Conservation (phyloP, 2,888 invertebrate genomes). For the Pyralis farinalis region DNA sequence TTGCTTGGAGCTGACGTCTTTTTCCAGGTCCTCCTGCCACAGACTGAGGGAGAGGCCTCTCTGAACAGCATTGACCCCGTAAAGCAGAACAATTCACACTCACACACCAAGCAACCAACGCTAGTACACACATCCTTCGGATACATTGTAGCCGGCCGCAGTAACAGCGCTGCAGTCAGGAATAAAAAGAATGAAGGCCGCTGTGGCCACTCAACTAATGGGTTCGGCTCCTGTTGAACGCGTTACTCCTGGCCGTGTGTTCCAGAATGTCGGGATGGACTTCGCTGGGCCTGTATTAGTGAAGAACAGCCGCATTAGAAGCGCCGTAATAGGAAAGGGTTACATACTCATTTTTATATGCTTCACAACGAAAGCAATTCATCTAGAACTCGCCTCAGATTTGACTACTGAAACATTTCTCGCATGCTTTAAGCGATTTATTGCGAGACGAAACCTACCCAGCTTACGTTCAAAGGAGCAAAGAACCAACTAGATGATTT, state of each 20-base stretch:
- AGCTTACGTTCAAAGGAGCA: constrained; percentile 9
- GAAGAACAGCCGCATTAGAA: constrained; percentile 13
- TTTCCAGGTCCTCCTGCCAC: too few relatives aligned
- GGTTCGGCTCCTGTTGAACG: constrained; percentile 5
- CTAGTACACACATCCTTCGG: too few relatives aligned
- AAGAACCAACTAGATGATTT: constrained; percentile 11
- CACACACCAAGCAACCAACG: too few relatives aligned
- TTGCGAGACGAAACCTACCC: constrained; percentile 13
- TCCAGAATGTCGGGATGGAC: constrained; percentile 16
- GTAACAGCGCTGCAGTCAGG: too few relatives aligned
- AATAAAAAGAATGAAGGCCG: constrained; percentile 10
- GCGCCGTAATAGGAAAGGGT: constrained; percentile 12
- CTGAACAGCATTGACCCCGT: too few relatives aligned
- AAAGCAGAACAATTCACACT: too few relatives aligned
- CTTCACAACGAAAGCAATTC: constrained; percentile 16
- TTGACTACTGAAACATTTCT: constrained; percentile 14
- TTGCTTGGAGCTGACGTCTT: constrained; percentile 18
- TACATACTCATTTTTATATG: constrained; percentile 6
- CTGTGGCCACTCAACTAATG: constrained; percentile 8
- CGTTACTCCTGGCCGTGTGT: constrained; percentile 9
- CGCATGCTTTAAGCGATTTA: constrained; percentile 14
- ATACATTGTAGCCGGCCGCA: too few relatives aligned
- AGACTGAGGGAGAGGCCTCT: too few relatives aligned
- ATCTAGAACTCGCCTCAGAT: constrained; percentile 14
- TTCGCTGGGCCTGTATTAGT: constrained; percentile 18